Evolutionary conservation across 2,113 vertebrate genomes (phyloP).

Genomic region (Chaetodon auriga): DNA sequence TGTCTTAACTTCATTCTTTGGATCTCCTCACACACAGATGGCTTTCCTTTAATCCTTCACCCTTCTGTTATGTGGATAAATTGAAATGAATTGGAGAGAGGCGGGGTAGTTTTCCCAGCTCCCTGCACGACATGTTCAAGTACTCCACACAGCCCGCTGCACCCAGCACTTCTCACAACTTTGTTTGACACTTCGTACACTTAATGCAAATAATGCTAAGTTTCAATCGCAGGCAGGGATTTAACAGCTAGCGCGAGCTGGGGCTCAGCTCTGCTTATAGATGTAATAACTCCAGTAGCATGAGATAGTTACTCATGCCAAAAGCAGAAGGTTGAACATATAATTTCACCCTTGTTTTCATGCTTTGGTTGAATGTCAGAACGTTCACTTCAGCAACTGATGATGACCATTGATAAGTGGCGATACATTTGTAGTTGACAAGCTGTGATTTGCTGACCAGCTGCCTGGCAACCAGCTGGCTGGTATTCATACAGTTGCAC

Average conservation of each 20-base stretch:
- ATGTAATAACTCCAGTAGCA: not conserved
- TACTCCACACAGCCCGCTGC: not conserved
- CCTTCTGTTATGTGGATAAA: not conserved
- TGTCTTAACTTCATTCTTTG: not conserved
- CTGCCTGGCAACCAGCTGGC: not conserved
- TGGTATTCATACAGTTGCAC: not conserved
- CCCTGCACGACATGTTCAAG: not conserved
- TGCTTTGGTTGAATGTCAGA: not conserved
- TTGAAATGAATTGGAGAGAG: not conserved
- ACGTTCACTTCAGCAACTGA: not conserved
- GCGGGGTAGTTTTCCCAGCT: not conserved
- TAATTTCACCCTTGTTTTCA: not conserved
- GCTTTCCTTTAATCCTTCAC: constrained; percentile 4
- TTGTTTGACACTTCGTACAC: not conserved
- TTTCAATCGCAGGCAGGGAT: not conserved
- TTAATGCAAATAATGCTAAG: not conserved
- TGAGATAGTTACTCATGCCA: not conserved
- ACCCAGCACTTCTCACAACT: not conserved
- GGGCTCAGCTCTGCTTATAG: constrained; percentile 1
- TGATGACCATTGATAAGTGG: not conserved
- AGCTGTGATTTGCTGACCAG: not conserved
- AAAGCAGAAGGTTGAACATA: not conserved
- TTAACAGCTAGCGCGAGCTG: not conserved
- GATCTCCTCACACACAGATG: not conserved
- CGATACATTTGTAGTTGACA: no score